Evolutionary conservation across 2,113 vertebrate genomes (phyloP).

Genomic region (Sisor rabdophorus): DNA sequence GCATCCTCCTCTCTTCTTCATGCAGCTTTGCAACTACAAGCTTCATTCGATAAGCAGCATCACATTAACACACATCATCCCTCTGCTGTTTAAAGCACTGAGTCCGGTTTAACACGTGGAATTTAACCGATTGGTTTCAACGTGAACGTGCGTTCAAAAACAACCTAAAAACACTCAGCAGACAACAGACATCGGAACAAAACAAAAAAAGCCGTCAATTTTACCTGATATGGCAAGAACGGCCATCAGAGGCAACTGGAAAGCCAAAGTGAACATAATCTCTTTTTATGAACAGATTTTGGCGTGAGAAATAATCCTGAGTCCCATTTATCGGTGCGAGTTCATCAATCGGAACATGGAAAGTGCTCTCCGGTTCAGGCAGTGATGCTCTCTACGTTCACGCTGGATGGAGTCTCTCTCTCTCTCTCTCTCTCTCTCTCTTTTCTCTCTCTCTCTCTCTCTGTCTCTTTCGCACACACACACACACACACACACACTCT

Average conservation of each 20-base stretch:
- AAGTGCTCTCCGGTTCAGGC: neutral
- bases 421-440: neutral
- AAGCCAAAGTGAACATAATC: conserved; percentile 24
- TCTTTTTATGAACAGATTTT: neutral
- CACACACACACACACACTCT: too few relatives aligned
- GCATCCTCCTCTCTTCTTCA: conserved; percentile 3
- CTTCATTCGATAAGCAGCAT: conserved; percentile 11
- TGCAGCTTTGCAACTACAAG: neutral
- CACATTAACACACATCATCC: neutral
- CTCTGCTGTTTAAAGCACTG: conserved; percentile 6
- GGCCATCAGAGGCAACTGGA: conserved; percentile 12
- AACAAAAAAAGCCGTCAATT: neutral
- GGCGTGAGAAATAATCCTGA: conserved; percentile 21
- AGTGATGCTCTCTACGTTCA: neutral
- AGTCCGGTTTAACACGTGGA: neutral
- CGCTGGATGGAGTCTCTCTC: neutral
- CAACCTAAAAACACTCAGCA: neutral
- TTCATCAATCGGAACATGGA: conserved; percentile 8
- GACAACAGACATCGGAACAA: neutral
- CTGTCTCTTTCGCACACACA: neutral
- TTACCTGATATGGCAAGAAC: conserved; percentile 32
- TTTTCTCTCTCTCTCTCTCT: neutral
- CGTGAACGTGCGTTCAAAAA: neutral
- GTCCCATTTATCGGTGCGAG: conserved; percentile 36
- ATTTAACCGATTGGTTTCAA: neutral